Conservation (phyloP, 2,888 invertebrate species). For the Cynaeus angustus region DNA sequence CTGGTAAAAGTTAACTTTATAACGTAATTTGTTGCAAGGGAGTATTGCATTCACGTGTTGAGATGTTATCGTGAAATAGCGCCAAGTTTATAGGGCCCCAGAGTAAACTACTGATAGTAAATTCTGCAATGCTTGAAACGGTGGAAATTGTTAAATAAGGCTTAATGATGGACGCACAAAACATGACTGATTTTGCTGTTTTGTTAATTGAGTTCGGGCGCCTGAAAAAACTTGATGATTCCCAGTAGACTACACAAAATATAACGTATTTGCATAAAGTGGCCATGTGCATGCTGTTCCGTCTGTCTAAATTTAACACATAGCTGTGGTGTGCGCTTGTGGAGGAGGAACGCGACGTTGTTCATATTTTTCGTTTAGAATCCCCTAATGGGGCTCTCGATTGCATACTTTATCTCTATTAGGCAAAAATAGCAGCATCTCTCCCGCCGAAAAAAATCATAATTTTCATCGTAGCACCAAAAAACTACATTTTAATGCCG, state of each 20-base stretch:
- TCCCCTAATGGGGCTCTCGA: conserved; percentile 29
- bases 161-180: not conserved
- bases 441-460: too few relatives aligned
- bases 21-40: conserved; percentile 5
- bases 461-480: conserved; percentile 11
- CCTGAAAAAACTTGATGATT: conserved; percentile 7
- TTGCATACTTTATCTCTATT: conserved; percentile 32
- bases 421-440: conserved; percentile 8
- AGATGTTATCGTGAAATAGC: not conserved
- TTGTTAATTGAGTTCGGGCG: conserved; percentile 20
- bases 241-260: conserved; percentile 15
- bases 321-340: not conserved
- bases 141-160: not conserved
- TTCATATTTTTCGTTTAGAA: conserved; percentile 24
- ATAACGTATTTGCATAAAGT: conserved; percentile 26
- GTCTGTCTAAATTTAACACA: conserved; percentile 20
- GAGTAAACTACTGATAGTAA: not conserved
- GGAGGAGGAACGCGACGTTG: not conserved
- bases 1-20: conserved; percentile 24
- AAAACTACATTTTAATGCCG: too few relatives aligned
- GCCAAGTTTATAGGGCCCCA: not conserved
- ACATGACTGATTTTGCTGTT: conserved; percentile 10
- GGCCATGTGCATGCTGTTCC: conserved; percentile 10
- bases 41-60: not conserved
- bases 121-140: not conserved